Conservation (phyloP, 2,888 invertebrate genomes). For the Marronus borbonicus region DNA sequence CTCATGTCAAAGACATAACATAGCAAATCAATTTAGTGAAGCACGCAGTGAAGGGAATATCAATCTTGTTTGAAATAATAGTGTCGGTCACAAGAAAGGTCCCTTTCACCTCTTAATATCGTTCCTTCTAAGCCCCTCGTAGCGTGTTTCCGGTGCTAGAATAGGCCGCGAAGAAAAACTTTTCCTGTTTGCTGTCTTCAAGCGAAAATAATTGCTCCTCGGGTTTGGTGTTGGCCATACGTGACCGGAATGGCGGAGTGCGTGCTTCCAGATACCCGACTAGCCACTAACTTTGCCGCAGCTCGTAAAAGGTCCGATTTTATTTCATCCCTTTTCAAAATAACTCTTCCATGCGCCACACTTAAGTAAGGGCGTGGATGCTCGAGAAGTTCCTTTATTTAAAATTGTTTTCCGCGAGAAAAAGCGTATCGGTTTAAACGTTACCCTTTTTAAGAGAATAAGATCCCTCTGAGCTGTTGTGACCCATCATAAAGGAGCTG, state of each 20-base stretch:
- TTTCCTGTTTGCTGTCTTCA: conserved; percentile 42
- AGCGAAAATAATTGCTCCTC: conserved; percentile 37
- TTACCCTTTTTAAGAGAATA: not conserved
- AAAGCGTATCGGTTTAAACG: not conserved
- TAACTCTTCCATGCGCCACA: conserved; percentile 6
- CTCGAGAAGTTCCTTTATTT: too few relatives aligned
- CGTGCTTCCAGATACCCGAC: not conserved
- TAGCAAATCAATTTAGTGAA: too few relatives aligned
- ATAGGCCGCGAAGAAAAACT: conserved; percentile 16
- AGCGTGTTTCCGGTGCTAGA: conserved; percentile 26
- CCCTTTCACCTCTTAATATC: conserved; percentile 9
- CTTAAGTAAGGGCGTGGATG: not conserved
- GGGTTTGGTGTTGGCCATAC: conserved; percentile 33
- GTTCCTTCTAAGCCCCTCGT: not conserved
- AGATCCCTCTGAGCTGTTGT: too few relatives aligned
- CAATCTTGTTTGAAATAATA: not conserved
- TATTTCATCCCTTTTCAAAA: conserved; percentile 29
- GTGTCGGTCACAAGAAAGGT: not conserved
- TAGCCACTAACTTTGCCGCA: too few relatives aligned
- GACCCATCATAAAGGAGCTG: too few relatives aligned
- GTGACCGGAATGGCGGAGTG: conserved; percentile 25
- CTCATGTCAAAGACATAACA: too few relatives aligned
- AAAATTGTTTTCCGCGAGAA: too few relatives aligned
- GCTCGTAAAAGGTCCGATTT: conserved; percentile 3
- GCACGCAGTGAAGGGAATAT: too few relatives aligned